Conservation (phyloP, 53 echinoderm and acorn worm genomes). For the Pentamera pediparva region DNA sequence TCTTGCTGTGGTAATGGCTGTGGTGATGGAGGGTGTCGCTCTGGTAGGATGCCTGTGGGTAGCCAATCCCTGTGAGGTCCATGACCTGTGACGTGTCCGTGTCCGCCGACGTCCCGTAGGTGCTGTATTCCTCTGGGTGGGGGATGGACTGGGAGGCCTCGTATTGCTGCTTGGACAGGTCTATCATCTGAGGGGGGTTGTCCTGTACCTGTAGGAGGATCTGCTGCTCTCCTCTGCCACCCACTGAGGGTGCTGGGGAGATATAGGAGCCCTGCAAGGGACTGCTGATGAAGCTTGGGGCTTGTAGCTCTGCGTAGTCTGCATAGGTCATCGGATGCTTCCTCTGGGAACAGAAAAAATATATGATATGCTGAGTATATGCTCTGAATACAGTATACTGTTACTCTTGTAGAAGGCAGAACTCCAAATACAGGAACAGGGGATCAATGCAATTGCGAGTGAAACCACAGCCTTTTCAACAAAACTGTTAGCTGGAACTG, state of each 20-base stretch:
- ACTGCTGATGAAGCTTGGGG: background rate
- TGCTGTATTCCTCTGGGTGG: background rate
- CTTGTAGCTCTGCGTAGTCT: constrained; percentile 23
- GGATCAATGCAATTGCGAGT: too few species aligned
- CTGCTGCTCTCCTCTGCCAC: constrained; percentile 9
- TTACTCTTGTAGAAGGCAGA: too few species aligned
- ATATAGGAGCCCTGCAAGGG: background rate
- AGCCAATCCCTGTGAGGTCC: background rate
- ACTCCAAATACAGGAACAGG: too few species aligned
- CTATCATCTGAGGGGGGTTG: constrained; percentile 14
- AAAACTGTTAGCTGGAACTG: background rate
- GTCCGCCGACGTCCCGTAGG: background rate
- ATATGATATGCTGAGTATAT: too few species aligned
- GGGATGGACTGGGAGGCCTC: background rate
- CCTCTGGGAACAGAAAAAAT: constrained; percentile 23
- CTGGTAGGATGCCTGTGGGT: background rate
- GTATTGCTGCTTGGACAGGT: constrained; percentile 16
- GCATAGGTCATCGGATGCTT: constrained; percentile 31
- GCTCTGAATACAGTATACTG: too few species aligned
- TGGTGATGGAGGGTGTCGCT: background rate
- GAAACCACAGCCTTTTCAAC: too few species aligned
- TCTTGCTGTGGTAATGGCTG: background rate
- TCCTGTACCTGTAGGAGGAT: constrained; percentile 22
- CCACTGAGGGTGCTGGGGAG: background rate
- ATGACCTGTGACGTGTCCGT: constrained; percentile 3